Evolutionary conservation across 2,888 invertebrate species (phyloP).

Genomic region (Calameuta filiformis): DNA sequence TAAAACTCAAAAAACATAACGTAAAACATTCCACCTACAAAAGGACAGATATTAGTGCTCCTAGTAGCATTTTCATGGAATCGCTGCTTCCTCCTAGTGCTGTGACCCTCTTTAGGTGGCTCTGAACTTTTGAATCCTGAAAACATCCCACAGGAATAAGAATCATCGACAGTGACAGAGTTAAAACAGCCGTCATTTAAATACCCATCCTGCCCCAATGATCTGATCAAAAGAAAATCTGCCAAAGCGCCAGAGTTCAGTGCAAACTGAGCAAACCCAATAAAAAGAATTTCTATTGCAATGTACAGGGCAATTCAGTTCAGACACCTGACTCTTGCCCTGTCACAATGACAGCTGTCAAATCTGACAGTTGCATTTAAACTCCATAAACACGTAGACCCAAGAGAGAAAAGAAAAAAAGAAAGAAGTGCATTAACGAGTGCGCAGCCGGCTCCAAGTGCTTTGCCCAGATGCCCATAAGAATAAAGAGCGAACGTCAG

Average conservation of each 20-base stretch:
- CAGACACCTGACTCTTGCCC: not conserved
- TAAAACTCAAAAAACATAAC: not conserved
- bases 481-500: not conserved
- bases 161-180: not conserved
- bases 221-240: not conserved
- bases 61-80: not conserved
- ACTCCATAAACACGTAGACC: not conserved
- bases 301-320: not conserved
- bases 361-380: not conserved
- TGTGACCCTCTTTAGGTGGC: not conserved
- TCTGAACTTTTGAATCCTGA: not conserved
- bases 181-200: not conserved
- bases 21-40: not conserved
- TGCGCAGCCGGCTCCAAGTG: not conserved
- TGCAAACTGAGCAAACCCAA: not conserved
- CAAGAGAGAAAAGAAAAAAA: not conserved
- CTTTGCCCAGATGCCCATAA: not conserved
- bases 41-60: conserved; percentile 3
- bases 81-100: not conserved
- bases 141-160: not conserved
- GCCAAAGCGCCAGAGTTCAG: not conserved
- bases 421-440: not conserved
- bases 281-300: not conserved
- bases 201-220: not conserved
- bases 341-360: not conserved